Evolutionary conservation across 2,113 vertebrate genomes (phyloP), one percentile per base, ranked within the genome.

Genomic region (Xiphorhynchus elegans): DNA sequence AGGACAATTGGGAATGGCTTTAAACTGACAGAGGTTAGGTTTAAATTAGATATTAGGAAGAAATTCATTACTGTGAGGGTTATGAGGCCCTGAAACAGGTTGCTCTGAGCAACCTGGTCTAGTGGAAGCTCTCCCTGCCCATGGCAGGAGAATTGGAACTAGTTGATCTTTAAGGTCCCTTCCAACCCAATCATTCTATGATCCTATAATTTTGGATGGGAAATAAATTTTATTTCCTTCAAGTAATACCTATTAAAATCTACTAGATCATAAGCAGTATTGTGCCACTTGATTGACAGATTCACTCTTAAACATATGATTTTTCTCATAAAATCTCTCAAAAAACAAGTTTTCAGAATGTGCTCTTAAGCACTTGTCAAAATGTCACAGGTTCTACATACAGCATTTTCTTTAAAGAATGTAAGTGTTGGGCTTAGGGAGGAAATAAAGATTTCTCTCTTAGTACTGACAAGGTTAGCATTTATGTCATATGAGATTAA

Each of bases 391-490:
- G 26, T 83, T 17, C 46, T 52, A 47, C 39, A 35, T 25, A 64
- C 6, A 80, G 23, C 35, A 42, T 24, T 75, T 15, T 37, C 52
- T 72, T 92, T 62, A 82, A 46, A 37, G 21, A 84, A 73, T 28
- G 9, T n/a, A 60, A 58, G 16, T 31, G 10, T 49, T 74, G 14
- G 25, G 6, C 26, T 72, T 64, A 10, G 4, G 24, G 55, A 88
- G 20, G 52, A 94, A 94, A 93, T 94, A 89, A 74, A 94, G 56
- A 94, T 94, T 93, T 96, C 16, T 87, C 24, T 81, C 24, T 31
- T 50, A 87, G 26, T 33, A 70, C 19, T 44, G 55, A 69, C n/a
- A 86, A 90, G 56, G 28, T 31, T 88, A 77, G 35, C 2, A 0
- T 77, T 90, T 84, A 46, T 89, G 75, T 62, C 55, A 74, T 31